Evolutionary conservation across 2,888 invertebrate species (phyloP).

Genomic region (Esperia sulphurella): DNA sequence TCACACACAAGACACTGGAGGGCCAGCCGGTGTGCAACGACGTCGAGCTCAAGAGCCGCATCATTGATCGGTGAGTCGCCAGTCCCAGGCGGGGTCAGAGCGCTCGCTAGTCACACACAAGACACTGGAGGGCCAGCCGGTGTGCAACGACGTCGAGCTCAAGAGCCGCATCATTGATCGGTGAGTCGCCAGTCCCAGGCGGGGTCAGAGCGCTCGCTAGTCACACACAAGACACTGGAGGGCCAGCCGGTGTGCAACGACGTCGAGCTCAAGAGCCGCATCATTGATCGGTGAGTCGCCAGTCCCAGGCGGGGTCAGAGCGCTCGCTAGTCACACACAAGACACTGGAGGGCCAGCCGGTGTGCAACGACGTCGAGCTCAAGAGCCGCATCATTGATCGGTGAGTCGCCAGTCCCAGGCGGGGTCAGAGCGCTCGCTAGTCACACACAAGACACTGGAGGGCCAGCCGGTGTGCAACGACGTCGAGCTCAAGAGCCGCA

Average conservation of each 20-base stretch:
- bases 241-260: conserved; percentile 83
- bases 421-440: neutral
- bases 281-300: conserved; percentile 84
- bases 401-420: conserved; percentile 34
- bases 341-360: conserved; percentile 48
- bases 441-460: too few relatives aligned
- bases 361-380: conserved; percentile 88
- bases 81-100: conserved; percentile 3
- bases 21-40: conserved; percentile 83
- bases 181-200: conserved; percentile 34
- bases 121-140: conserved; percentile 48
- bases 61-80: conserved; percentile 84
- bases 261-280: conserved; percentile 89
- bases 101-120: too few relatives aligned
- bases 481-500: conserved; percentile 89
- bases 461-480: conserved; percentile 83
- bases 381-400: conserved; percentile 92
- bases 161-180: conserved; percentile 92
- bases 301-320: conserved; percentile 3
- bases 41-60: conserved; percentile 89
- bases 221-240: too few relatives aligned
- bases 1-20: too few relatives aligned
- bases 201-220: neutral
- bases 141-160: conserved; percentile 88
- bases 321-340: too few relatives aligned